Conservation (phyloP, 2,797 vertebrate species). For the Discoglossus pictus region DNA sequence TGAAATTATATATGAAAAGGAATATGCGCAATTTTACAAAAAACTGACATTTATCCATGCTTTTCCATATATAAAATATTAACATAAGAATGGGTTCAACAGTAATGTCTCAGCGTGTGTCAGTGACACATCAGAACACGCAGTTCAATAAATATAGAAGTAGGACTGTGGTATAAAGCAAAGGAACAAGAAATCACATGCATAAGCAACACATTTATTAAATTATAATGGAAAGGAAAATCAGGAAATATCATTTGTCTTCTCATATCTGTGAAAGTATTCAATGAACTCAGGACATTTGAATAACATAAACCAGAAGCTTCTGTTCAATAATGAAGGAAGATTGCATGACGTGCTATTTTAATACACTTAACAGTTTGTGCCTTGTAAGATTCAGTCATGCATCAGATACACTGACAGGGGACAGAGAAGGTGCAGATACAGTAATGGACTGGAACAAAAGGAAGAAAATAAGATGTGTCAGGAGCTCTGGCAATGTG, state of each 20-base stretch:
- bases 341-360: neutral
- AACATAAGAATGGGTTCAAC: too few relatives aligned
- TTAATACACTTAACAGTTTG: neutral
- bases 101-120: too few relatives aligned
- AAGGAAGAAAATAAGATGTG: neutral
- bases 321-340: constrained; percentile 7
- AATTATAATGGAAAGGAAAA: neutral
- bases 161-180: too few relatives aligned
- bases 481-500: neutral
- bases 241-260: neutral
- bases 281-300: neutral
- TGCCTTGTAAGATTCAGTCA: neutral
- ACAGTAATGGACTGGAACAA: neutral
- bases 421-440: neutral
- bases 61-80: too few relatives aligned
- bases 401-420: neutral
- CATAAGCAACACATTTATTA: neutral
- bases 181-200: too few relatives aligned
- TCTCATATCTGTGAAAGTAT: neutral
- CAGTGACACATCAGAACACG: too few relatives aligned
- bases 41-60: too few relatives aligned
- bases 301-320: neutral
- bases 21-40: too few relatives aligned
- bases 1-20: too few relatives aligned
- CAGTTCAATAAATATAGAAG: too few relatives aligned